Evolutionary conservation across 2,797 vertebrate genomes (phyloP), one percentile per base, ranked within the genome.

Genomic region (Acanthurus lineatus): DNA sequence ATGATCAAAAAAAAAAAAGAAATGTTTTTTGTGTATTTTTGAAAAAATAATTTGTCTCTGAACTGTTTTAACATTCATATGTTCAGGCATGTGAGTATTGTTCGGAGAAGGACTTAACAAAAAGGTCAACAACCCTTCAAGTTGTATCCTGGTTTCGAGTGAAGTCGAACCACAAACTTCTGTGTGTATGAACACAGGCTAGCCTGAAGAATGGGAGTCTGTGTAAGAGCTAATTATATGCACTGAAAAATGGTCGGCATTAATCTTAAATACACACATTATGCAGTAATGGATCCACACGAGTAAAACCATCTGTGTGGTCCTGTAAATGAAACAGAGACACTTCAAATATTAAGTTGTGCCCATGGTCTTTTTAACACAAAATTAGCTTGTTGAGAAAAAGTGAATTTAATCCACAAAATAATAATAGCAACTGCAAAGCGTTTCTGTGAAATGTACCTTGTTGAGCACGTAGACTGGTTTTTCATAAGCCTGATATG

Each of bases 381-480:
- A 45, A 47, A 59, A 56, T 61, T 17, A 44, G 32, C 57, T 49
- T 20, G 19, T 68, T 73, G 2, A 52, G 58, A 73, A 72, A 57
- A 52, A 0, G 1, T 12, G 16, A 52, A 17, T 64, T 63, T 38
- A 68, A 56, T 77, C 17, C 32, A 38, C 8, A 68, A 63, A 25
- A 25, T 25, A 59, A 76, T 69, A 66, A 51, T 22, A 25, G 19
- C 1, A 45, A 54, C 14, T 63, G 6, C 7, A 66, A 73, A 57
- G 28, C 2, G 48, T 45, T 53, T 52, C 59, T 57, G 49, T 32
- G 28, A 32, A 32, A 32, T 32, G 28, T 32, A 32, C 28, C 28
- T 32, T 32, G 28, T 32, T 32, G 28, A 32, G 3, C 5, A 32
- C 4, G 28, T 32, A 69, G 35, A 73, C n/a, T n/a, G n/a, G 20